phyloP scores from a whole-genome alignment of 2,113 vertebrate genomes.

The Origma solitaria region DNA sequence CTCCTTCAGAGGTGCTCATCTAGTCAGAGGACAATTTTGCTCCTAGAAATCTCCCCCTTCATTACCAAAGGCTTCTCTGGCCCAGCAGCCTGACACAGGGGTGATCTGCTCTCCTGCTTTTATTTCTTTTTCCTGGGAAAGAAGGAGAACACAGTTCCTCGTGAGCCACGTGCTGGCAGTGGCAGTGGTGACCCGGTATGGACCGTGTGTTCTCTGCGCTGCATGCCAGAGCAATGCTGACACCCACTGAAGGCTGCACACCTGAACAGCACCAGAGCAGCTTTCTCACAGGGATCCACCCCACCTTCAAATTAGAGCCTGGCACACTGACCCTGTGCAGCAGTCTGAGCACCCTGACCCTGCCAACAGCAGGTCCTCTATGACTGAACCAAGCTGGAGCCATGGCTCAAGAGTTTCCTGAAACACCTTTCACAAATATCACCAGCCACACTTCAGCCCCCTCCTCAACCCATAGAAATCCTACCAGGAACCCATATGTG shows the following conservation, averaged over 20 bases:
- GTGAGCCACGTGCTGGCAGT: fast-evolving
- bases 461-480: neutral
- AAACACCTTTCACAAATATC: neutral
- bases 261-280: neutral
- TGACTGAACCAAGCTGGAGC: neutral
- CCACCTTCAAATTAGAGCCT: neutral
- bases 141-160: neutral
- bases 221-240: fast-evolving
- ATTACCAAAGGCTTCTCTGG: neutral
- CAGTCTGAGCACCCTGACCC: fast-evolving
- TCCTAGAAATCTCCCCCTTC: neutral
- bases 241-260: neutral
- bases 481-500: neutral
- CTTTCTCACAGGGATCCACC: neutral
- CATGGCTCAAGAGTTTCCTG: neutral
- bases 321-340: neutral
- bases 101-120: neutral
- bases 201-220: too few relatives aligned
- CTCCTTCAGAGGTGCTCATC: neutral
- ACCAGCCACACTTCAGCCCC: neutral
- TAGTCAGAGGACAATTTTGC: neutral
- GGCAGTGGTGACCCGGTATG: fast-evolving
- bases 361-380: neutral
- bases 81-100: neutral
- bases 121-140: neutral